These are phyloP conservation scores for Galbula dea DNA, from an alignment of 2,113 vertebrate species.

Conservation along the genomic window DNA sequence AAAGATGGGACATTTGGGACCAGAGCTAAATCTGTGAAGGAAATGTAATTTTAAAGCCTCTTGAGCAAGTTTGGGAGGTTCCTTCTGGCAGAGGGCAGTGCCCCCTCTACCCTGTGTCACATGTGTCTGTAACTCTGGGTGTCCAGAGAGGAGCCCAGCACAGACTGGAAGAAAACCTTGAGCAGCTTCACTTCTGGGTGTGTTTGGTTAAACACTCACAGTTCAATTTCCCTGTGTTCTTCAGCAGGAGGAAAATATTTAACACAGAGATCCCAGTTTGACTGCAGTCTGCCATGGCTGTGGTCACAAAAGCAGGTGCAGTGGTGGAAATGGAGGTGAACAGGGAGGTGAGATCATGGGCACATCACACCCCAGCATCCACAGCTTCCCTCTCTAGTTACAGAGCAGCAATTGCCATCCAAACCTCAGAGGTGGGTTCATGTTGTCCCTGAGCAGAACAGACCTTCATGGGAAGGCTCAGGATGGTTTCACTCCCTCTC, in stretches of 20 bases:
- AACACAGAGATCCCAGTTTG: not conserved
- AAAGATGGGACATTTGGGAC: accelerated
- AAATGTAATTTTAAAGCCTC: not conserved
- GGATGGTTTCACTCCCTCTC: accelerated
- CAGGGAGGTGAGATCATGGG: not conserved
- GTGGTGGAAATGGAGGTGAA: not conserved
- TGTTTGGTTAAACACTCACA: not conserved
- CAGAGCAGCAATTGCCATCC: not conserved
- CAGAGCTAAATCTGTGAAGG: not conserved
- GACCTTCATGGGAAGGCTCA: not conserved
- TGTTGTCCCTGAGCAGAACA: not conserved
- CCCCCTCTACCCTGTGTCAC: too few relatives aligned
- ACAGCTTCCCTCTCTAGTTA: accelerated
- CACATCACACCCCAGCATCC: not conserved
- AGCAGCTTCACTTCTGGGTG: not conserved
- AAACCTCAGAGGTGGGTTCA: not conserved
- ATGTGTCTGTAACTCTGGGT: not conserved
- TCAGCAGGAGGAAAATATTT: not conserved
- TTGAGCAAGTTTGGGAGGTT: not conserved
- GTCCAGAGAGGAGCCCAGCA: not conserved
- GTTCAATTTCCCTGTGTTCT: not conserved
- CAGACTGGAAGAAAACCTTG: not conserved
- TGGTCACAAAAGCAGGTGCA: not conserved
- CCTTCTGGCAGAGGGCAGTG: too few relatives aligned
- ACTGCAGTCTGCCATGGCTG: not conserved